These are phyloP conservation scores for Saxidomus purpurata DNA, from an alignment of 1,140 invertebrate genomes.

Conservation along the genomic window DNA sequence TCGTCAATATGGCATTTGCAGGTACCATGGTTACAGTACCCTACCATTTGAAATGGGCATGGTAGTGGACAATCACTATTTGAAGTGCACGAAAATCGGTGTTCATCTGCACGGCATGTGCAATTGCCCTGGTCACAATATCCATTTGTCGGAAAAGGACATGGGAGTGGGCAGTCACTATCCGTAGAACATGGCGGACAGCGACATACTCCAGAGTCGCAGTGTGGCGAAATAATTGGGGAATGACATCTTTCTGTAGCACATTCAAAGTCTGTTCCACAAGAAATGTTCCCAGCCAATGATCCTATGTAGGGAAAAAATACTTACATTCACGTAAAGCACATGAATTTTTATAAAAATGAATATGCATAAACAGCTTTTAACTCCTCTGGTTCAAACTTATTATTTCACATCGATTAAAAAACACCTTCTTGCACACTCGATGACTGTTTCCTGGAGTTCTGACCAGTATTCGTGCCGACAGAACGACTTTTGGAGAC, in stretches of 20 bases:
- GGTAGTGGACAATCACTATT: conserved; percentile 4
- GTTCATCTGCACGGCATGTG: not conserved
- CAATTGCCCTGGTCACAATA: conserved; percentile 10
- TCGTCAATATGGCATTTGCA: not conserved
- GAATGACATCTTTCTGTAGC: not conserved
- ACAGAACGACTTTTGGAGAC: too few species aligned
- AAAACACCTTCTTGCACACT: too few species aligned
- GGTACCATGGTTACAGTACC: not conserved
- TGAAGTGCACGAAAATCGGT: not conserved
- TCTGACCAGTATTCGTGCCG: too few species aligned
- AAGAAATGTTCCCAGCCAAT: not conserved
- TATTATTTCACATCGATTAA: too few species aligned
- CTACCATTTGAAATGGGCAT: not conserved
- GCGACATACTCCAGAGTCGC: conserved; percentile 1
- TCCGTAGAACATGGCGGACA: not conserved
- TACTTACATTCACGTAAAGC: too few species aligned
- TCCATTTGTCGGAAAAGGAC: not conserved
- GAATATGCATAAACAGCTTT: too few species aligned
- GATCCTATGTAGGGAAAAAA: not conserved
- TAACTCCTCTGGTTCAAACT: too few species aligned
- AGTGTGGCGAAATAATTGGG: not conserved
- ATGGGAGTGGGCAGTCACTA: not conserved
- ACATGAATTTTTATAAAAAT: too few species aligned
- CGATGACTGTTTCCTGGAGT: too few species aligned
- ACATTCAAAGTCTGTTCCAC: not conserved